Evolutionary conservation across 1,140 invertebrate genomes (phyloP).

Genomic region (Arion vulgaris): DNA sequence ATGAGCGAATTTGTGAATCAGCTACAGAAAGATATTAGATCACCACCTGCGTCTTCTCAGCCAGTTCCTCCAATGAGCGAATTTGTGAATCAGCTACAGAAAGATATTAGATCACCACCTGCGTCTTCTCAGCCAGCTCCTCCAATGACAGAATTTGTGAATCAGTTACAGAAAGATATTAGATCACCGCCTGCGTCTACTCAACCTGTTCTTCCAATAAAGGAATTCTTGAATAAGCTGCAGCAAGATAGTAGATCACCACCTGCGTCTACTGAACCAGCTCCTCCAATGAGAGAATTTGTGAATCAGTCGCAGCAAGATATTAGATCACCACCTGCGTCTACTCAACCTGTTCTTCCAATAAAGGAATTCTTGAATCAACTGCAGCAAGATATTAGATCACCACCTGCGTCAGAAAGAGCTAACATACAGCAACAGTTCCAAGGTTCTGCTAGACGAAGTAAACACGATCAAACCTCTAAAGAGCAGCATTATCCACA

Average conservation of each 20-base stretch:
- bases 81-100: too few species aligned
- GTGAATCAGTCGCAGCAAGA: conserved; percentile 7
- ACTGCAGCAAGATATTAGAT: conserved; percentile 3
- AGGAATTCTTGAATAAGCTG: neutral
- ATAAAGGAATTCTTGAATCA: conserved; percentile 6
- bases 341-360: too few species aligned
- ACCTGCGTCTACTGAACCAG: neutral
- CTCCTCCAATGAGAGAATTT: conserved; percentile 26
- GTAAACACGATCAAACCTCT: neutral
- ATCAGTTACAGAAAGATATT: neutral
- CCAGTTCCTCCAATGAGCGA: too few species aligned
- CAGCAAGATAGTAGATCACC: neutral
- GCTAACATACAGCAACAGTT: neutral
- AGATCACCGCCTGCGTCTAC: neutral
- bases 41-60: too few species aligned
- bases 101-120: too few species aligned
- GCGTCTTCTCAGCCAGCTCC: too few species aligned
- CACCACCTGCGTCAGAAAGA: neutral
- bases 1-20: too few species aligned
- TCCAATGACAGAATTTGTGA: conserved; percentile 24
- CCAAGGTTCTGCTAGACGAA: neutral
- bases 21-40: too few species aligned
- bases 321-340: neutral
- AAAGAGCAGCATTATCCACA: neutral
- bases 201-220: conserved; percentile 4